These are phyloP conservation scores for Petrosia ficiformis DNA, from an alignment of 37 sponge, comb jelly and placozoan genomes.

Conservation along the genomic window DNA sequence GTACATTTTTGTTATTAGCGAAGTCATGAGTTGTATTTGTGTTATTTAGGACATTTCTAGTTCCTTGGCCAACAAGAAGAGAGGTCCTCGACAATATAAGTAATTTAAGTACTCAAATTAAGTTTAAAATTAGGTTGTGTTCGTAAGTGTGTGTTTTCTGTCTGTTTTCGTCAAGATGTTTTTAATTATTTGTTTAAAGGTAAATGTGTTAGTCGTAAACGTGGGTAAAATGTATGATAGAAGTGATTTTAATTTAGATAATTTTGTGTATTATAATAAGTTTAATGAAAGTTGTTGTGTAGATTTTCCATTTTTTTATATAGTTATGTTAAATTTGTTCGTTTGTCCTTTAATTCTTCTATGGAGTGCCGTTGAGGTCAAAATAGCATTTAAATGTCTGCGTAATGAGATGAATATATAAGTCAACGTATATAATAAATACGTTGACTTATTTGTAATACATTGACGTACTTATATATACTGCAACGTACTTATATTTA, in stretches of 20 bases:
- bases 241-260: background rate
- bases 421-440: no score
- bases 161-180: background rate
- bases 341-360: no score
- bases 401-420: no score
- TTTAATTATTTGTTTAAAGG: background rate
- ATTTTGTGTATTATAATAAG: background rate
- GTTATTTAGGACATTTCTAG: no score
- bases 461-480: no score
- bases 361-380: no score
- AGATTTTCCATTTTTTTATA: background rate
- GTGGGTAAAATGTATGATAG: background rate
- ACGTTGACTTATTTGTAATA: no score
- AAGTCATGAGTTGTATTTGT: no score
- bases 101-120: background rate
- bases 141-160: background rate
- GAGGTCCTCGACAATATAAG: background rate
- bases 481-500: no score
- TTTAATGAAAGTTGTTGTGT: background rate
- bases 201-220: background rate
- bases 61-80: no score
- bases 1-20: no score
- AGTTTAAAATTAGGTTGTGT: background rate
- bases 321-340: background rate
- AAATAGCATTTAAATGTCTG: no score